Evolutionary conservation across 2,113 vertebrate species (phyloP).

Genomic region (zebrafish (Danio rerio)): GRCz12tu NC_133194.1:26443001-26443500

Average conservation of each 20-base stretch:
- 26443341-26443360: slow-evolving; percentile 39
- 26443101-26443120: slow-evolving; percentile 29
- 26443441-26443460: slow-evolving; percentile 8
- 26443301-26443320: background rate
- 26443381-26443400: background rate
- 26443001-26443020: background rate
- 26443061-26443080: slow-evolving; percentile 41
- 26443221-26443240: slow-evolving; percentile 9
- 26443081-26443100: slow-evolving; percentile 52
- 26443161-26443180: slow-evolving; percentile 40
- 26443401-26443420: slow-evolving; percentile 16
- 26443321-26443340: slow-evolving; percentile 1
- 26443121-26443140: slow-evolving; percentile 30
- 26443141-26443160: slow-evolving; percentile 20
- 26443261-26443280: background rate
- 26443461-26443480: background rate
- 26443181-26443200: slow-evolving; percentile 13
- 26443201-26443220: slow-evolving; percentile 22
- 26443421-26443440: background rate
- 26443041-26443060: background rate
- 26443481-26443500: slow-evolving; percentile 10
- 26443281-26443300: background rate
- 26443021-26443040: background rate
- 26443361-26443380: slow-evolving; percentile 25
- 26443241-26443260: background rate